These are phyloP conservation scores for Agrochola circellaris DNA, from an alignment of 2,888 invertebrate species.

Conservation along the genomic window DNA sequence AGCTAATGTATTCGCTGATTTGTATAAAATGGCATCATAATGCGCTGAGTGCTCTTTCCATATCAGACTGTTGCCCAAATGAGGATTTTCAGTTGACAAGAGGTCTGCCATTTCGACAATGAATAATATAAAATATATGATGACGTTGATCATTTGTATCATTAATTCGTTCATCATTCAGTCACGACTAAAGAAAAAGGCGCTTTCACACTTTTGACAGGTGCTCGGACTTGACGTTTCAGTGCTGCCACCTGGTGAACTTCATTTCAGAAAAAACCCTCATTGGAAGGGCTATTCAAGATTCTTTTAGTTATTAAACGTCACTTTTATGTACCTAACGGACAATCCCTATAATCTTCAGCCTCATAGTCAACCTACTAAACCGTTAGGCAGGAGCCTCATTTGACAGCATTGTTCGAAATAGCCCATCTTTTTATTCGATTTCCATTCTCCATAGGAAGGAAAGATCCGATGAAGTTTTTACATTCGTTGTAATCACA, in stretches of 20 bases:
- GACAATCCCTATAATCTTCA: not conserved
- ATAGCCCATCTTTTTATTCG: constrained; percentile 65
- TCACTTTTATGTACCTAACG: not conserved
- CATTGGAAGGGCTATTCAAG: not conserved
- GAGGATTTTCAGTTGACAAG: too few species aligned
- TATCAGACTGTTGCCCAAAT: not conserved
- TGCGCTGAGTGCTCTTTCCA: not conserved
- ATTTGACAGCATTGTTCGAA: constrained; percentile 72
- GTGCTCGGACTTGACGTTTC: too few species aligned
- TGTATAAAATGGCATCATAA: not conserved
- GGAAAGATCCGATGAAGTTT: constrained; percentile 37
- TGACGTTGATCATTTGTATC: too few species aligned
- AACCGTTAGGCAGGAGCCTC: constrained; percentile 58
- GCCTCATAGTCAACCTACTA: constrained; percentile 10
- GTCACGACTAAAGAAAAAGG: too few species aligned
- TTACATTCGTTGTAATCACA: constrained; percentile 42
- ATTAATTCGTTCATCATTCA: too few species aligned
- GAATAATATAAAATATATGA: too few species aligned
- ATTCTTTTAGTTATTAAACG: not conserved
- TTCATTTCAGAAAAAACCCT: too few species aligned
- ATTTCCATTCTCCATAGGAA: constrained; percentile 50
- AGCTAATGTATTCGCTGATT: not conserved
- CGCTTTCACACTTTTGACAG: too few species aligned
- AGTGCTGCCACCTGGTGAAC: too few species aligned
- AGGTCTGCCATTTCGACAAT: too few species aligned